phyloP scores from a whole-genome alignment of 2,888 invertebrate species.

The Zhuqinia jingwanae region DNA sequence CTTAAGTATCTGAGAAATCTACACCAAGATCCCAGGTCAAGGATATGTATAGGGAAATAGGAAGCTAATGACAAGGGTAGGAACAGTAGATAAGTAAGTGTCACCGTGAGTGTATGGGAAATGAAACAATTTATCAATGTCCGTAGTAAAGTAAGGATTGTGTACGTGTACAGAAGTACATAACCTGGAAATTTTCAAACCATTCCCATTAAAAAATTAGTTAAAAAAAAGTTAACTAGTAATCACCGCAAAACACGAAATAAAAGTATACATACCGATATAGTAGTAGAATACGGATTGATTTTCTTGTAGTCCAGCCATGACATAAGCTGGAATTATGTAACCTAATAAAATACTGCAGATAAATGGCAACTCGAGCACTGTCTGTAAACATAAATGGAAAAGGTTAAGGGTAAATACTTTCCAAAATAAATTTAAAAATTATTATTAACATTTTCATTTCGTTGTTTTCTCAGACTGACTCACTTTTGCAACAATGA shows the following conservation, averaged over 20 bases:
- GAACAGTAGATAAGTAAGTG: constrained; percentile 85
- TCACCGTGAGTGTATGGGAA: constrained; percentile 84
- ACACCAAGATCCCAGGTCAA: constrained; percentile 86
- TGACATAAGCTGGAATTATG: constrained; percentile 92
- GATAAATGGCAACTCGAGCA: constrained; percentile 90
- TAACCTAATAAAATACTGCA: constrained; percentile 91
- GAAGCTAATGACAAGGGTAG: constrained; percentile 85
- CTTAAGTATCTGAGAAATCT: constrained; percentile 87
- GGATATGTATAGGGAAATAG: constrained; percentile 87
- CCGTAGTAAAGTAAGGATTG: constrained; percentile 81
- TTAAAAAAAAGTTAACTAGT: neutral
- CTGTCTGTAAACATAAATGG: constrained; percentile 84
- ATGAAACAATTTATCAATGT: constrained; percentile 87
- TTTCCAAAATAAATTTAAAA: neutral
- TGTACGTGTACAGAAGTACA: constrained; percentile 80
- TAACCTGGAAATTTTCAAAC: constrained; percentile 79
- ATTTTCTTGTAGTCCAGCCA: constrained; percentile 88
- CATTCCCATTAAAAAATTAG: neutral
- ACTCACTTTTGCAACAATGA: constrained; percentile 89
- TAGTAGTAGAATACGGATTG: constrained; percentile 77
- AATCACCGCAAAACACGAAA: neutral
- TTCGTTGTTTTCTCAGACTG: too few species aligned
- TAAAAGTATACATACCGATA: constrained; percentile 44
- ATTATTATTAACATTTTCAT: neutral
- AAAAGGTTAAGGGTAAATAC: constrained; percentile 69